Percentiles rank a stretch among this genome's conserved stretches.
phyloP scores from a whole-genome alignment of 92 coral and sea anemone genomes.

The Zoanthus solanderi region DNA sequence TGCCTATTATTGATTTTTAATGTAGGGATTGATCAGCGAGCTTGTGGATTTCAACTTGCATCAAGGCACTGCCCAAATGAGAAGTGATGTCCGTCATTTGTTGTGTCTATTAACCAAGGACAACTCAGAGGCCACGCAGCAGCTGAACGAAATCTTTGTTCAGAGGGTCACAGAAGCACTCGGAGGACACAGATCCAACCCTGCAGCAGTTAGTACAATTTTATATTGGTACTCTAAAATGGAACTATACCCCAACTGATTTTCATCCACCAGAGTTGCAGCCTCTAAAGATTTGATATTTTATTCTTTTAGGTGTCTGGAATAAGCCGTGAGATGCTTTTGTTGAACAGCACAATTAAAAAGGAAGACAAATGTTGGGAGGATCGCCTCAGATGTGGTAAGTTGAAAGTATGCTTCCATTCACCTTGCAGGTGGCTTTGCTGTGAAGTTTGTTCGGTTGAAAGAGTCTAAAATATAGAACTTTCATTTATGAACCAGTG shows the following conservation, averaged over 20 bases:
- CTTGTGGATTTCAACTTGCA: slow-evolving; percentile 94
- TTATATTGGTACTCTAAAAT: neutral
- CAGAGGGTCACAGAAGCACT: slow-evolving; percentile 89
- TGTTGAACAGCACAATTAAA: slow-evolving; percentile 89
- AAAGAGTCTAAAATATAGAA: neutral
- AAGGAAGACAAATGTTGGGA: slow-evolving; percentile 99
- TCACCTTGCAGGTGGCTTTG: too few relatives aligned
- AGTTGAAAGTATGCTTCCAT: neutral
- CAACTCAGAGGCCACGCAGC: slow-evolving; percentile 86
- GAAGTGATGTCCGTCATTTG: slow-evolving; percentile 92
- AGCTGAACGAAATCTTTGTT: slow-evolving; percentile 86
- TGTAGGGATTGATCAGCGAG: slow-evolving; percentile 91
- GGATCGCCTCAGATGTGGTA: slow-evolving; percentile 93
- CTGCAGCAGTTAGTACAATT: slow-evolving; percentile 76
- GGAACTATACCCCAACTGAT: neutral
- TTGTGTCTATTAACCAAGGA: slow-evolving; percentile 93
- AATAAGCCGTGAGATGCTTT: slow-evolving; percentile 95
- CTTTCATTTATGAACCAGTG: neutral
- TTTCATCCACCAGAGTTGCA: neutral
- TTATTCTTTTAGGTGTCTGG: slow-evolving; percentile 74
- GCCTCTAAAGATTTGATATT: slow-evolving; percentile 2
- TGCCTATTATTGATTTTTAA: neutral
- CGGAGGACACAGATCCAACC: slow-evolving; percentile 90
- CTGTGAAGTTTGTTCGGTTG: too few relatives aligned
- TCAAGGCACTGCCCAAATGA: slow-evolving; percentile 97